Conservation (phyloP, 2,113 vertebrate species). For the Acrocephalus kingi region DNA sequence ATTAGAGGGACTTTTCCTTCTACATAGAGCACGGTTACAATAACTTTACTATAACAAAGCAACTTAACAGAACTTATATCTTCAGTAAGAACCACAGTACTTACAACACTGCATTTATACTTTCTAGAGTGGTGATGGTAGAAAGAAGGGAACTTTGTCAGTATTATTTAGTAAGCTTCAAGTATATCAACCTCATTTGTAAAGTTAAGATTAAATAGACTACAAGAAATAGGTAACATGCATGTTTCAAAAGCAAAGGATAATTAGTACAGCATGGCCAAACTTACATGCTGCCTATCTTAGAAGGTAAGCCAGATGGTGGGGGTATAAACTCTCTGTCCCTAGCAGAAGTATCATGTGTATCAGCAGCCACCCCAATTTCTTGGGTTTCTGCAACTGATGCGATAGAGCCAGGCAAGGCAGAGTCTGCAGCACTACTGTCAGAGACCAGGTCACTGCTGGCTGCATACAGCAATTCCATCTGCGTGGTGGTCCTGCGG, state of each 20-base stretch:
- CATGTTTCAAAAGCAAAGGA: conserved; percentile 54
- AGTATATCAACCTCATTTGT: neutral
- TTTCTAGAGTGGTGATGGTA: neutral
- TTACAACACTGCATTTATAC: neutral
- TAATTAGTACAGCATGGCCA: conserved; percentile 73
- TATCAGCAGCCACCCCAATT: conserved; percentile 66
- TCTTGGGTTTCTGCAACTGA: conserved; percentile 78
- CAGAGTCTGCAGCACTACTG: conserved; percentile 72
- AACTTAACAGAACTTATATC: neutral
- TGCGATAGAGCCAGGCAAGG: conserved; percentile 72
- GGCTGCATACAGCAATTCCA: conserved; percentile 94
- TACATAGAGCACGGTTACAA: neutral
- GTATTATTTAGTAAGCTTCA: conserved; percentile 36
- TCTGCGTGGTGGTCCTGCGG: conserved; percentile 93
- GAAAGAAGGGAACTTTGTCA: conserved; percentile 3
- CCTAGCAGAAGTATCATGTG: conserved; percentile 74
- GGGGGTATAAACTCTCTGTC: conserved; percentile 80
- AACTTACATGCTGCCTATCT: conserved; percentile 89
- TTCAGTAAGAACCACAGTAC: neutral
- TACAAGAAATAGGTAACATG: conserved; percentile 67
- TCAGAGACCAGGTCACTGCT: conserved; percentile 81
- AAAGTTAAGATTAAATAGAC: conserved; percentile 20
- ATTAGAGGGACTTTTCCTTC: neutral
- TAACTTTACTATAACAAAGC: neutral
- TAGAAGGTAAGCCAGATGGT: conserved; percentile 80